A percentile compares a stretch with the other conserved stretches of the same genome.
Evolutionary conservation across 2,113 vertebrate genomes (phyloP).

Genomic region (Baryphthengus martii): DNA sequence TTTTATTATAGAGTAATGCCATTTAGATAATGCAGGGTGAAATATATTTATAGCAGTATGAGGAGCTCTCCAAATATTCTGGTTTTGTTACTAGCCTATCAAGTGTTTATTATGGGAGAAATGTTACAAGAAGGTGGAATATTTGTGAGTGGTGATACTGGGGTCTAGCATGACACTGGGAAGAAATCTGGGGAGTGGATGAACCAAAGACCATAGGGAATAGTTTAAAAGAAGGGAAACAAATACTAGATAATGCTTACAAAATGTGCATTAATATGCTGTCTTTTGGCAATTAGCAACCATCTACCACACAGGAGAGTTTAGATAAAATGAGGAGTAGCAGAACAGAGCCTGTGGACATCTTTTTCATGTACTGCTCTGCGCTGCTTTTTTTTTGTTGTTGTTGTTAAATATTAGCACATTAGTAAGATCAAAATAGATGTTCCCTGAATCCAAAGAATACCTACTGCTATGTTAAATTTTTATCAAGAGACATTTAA

Average conservation of each 20-base stretch:
- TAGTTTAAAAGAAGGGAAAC: background rate
- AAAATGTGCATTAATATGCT: background rate
- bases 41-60: background rate
- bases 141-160: background rate
- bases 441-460: background rate
- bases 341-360: background rate
- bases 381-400: background rate
- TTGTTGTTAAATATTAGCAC: background rate
- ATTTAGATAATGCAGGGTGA: background rate
- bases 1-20: background rate
- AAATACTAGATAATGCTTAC: background rate
- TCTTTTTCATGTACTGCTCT: background rate
- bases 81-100: background rate
- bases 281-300: background rate
- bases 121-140: background rate
- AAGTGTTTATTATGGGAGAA: background rate
- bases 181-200: background rate
- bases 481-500: background rate
- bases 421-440: background rate
- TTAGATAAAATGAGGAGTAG: background rate
- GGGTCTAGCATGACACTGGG: background rate
- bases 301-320: background rate
- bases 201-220: background rate
- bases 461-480: background rate
- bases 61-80: background rate